Evolutionary conservation across 2,113 vertebrate genomes (phyloP).

Genomic region (Lonchura striata): DNA sequence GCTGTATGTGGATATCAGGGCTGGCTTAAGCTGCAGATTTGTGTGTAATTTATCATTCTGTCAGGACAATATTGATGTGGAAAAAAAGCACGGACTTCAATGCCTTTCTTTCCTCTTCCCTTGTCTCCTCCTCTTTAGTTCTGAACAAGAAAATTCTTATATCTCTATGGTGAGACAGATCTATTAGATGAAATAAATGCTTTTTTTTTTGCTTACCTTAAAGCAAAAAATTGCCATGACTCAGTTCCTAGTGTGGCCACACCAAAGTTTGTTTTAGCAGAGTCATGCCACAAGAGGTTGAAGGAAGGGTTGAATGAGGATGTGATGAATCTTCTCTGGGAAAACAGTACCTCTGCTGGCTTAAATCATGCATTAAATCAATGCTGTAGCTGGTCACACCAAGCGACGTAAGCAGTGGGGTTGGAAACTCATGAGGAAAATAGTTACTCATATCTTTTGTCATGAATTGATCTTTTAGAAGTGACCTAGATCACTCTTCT

Average conservation of each 20-base stretch:
- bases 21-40: background rate
- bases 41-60: background rate
- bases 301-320: background rate
- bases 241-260: background rate
- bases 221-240: background rate
- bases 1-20: background rate
- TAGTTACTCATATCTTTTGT: background rate
- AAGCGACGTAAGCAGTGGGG: background rate
- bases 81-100: fast-evolving
- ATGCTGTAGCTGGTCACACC: background rate
- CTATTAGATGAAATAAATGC: background rate
- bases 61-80: background rate
- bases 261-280: background rate
- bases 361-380: background rate
- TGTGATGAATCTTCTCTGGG: background rate
- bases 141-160: background rate
- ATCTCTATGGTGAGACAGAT: background rate
- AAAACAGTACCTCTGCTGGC: background rate
- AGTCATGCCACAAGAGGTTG: background rate
- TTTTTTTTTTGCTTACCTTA: fast-evolving
- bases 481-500: background rate
- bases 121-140: background rate
- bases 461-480: background rate
- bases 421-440: background rate
- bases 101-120: background rate